These are phyloP conservation scores for Novumbra hubbsi DNA, from an alignment of 2,797 vertebrate species.

Conservation along the genomic window DNA sequence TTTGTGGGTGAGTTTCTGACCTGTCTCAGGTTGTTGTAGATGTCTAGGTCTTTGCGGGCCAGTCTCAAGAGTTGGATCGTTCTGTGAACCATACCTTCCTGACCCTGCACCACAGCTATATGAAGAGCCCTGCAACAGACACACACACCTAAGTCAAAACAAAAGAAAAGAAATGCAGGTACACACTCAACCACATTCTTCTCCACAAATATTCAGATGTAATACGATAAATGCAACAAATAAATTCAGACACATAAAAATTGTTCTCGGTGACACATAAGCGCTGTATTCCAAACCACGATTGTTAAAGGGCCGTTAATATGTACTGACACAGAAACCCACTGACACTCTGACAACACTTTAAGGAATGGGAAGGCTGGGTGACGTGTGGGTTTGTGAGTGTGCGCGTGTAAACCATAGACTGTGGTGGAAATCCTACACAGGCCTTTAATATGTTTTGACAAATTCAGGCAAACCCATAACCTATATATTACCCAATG, in stretches of 20 bases:
- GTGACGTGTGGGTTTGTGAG: background rate
- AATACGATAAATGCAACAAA: background rate
- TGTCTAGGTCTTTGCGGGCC: constrained; percentile 72
- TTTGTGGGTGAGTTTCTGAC: constrained; percentile 57
- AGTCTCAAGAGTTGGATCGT: constrained; percentile 71
- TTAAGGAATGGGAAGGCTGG: background rate
- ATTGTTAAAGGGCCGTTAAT: background rate
- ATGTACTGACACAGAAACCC: constrained; percentile 17
- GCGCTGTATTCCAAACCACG: background rate
- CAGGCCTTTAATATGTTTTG: background rate
- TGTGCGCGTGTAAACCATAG: background rate
- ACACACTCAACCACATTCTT: constrained; percentile 5
- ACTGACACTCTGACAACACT: background rate
- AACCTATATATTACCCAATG: background rate
- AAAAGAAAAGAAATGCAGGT: constrained; percentile 1
- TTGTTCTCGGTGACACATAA: background rate
- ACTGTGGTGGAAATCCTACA: background rate
- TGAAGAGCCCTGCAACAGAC: constrained; percentile 80
- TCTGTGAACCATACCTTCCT: constrained; percentile 56
- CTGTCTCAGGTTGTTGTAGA: constrained; percentile 88
- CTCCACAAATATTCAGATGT: background rate
- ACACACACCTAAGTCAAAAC: background rate
- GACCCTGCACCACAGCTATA: constrained; percentile 84
- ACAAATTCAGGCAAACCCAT: background rate
- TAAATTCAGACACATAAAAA: background rate